Evolutionary conservation across 2,113 vertebrate species (phyloP), one percentile per base, ranked within the genome.

Genomic region (Stigmatopora nigra): DNA sequence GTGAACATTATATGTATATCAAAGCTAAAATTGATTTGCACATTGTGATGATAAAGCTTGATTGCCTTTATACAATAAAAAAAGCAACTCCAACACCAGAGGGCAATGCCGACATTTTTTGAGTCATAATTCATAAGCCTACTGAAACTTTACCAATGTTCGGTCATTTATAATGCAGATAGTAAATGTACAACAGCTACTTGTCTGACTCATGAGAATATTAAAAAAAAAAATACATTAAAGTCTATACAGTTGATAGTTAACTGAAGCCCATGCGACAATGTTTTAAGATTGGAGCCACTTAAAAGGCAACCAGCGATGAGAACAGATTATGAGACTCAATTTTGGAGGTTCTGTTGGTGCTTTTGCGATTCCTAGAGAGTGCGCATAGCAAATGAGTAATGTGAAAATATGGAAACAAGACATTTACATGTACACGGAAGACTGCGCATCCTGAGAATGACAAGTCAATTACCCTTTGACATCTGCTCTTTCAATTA

Each of bases 401-500:
- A 83, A 80, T 78, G 56, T 67, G 62, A 82, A 73, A 63, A 38
- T 69, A 60, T 55, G 60, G 51, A 73, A 72, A 78, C 5, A 25
- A 22, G 41, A 68, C 70, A 67, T 76, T 81, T 66, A 72, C 64
- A 76, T 78, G 71, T 63, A 67, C 69, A 64, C 38, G 31, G 7
- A 41, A 41, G 67, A 31, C 69, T 60, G 75, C 81, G 68, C 72
- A 46, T 70, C 64, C 73, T 77, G 80, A 88, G 63, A 89, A 57
- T 61, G 70, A 87, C 82, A 79, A 85, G 73, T 68, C 79, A 77
- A 79, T 86, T 86, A 88, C 78, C 66, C 76, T 62, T 60, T 78
- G 82, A 82, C 80, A 84, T 73, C 81, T 84, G 79, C 82, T 77
- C 79, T 78, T 78, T 78, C 79, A 85, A 78, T 88, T 81, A 85